These are phyloP conservation scores for Erebia palarica DNA, from an alignment of 2,888 invertebrate genomes.

Conservation along the genomic window DNA sequence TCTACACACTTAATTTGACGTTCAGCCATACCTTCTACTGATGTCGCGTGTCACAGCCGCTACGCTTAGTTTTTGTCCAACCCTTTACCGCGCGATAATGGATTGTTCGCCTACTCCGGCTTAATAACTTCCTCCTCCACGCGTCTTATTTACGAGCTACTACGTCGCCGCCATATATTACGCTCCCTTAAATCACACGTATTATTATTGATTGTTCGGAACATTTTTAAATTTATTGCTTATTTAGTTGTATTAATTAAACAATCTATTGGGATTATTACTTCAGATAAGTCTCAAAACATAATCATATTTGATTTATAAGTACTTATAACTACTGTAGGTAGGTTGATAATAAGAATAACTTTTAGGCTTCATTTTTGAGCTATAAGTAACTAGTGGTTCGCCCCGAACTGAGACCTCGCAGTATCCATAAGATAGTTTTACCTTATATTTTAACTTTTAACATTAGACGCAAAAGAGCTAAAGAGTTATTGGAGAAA, in stretches of 20 bases:
- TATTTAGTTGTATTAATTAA: constrained; percentile 6
- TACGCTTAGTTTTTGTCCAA: not conserved
- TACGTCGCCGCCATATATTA: constrained; percentile 33
- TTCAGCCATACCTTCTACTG: not conserved
- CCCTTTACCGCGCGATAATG: constrained; percentile 50
- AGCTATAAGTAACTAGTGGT: too few relatives aligned
- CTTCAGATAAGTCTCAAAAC: not conserved
- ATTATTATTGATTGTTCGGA: constrained; percentile 26
- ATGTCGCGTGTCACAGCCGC: not conserved
- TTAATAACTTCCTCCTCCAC: constrained; percentile 42
- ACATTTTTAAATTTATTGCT: constrained; percentile 17
- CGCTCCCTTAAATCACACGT: constrained; percentile 34
- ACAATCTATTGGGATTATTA: not conserved
- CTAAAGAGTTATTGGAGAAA: too few relatives aligned
- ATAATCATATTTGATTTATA: not conserved
- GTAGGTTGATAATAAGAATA: too few relatives aligned
- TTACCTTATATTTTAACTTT: too few relatives aligned
- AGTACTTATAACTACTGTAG: too few relatives aligned
- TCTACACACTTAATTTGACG: too few relatives aligned
- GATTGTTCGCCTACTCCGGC: constrained; percentile 48
- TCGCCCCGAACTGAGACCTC: too few relatives aligned
- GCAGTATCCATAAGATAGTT: too few relatives aligned
- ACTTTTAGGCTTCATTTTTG: too few relatives aligned
- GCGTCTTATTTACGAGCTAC: constrained; percentile 36
- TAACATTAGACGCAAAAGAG: too few relatives aligned